phyloP scores from a whole-genome alignment of 35 echinoderm and acorn worm genomes.

The Nesometra sesokonis region DNA sequence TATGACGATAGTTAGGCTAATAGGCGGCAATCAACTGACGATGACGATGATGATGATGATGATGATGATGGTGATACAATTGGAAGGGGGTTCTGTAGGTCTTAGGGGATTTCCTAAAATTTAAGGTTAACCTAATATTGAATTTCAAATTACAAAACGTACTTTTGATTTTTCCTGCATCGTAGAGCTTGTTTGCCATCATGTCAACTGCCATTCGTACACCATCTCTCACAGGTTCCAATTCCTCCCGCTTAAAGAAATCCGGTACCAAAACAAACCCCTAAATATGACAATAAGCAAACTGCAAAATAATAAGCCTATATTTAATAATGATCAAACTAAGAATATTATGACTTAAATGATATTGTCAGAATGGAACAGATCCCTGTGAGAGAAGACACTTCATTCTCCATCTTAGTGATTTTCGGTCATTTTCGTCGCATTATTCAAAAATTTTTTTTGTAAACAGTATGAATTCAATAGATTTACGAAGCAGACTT shows the following conservation, averaged over 20 bases:
- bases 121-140: not conserved
- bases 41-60: too few species aligned
- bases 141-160: not conserved
- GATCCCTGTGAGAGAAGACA: too few species aligned
- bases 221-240: slow-evolving; percentile 44
- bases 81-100: not conserved
- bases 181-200: slow-evolving; percentile 40
- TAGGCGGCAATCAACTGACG: too few species aligned
- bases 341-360: too few species aligned
- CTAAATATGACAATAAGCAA: slow-evolving; percentile 6
- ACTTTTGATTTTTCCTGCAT: slow-evolving; percentile 75
- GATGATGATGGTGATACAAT: not conserved
- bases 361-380: too few species aligned
- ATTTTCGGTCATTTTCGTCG: too few species aligned
- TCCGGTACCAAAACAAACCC: slow-evolving; percentile 38
- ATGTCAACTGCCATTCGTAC: slow-evolving; percentile 9
- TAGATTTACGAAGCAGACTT: too few species aligned
- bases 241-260: slow-evolving; percentile 51
- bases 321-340: too few species aligned
- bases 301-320: not conserved
- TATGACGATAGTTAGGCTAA: too few species aligned
- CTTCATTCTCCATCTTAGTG: too few species aligned
- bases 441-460: too few species aligned
- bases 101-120: not conserved
- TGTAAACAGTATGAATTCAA: too few species aligned